Evolutionary conservation across 2,113 vertebrate species (phyloP).

Genomic region (Erythrocercus mccallii): DNA sequence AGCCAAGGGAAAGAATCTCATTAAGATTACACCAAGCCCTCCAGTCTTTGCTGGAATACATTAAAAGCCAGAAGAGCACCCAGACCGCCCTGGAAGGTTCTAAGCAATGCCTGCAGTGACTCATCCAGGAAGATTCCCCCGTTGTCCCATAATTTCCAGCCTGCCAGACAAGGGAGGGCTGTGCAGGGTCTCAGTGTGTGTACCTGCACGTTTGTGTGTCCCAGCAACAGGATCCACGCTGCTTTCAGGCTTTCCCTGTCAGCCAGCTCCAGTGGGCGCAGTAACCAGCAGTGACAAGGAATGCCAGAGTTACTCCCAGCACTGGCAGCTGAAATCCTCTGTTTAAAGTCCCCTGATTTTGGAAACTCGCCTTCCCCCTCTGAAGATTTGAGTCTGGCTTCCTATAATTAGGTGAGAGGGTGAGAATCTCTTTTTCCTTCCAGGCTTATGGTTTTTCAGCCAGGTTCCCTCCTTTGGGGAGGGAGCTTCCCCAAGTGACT

Average conservation of each 20-base stretch:
- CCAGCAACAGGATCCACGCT: neutral
- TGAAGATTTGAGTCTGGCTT: neutral
- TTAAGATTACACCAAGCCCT: neutral
- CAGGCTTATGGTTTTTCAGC: neutral
- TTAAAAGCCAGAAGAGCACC: neutral
- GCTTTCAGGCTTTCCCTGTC: neutral
- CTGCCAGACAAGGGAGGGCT: neutral
- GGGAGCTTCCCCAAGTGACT: neutral
- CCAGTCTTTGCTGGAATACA: neutral
- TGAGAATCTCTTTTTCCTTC: constrained; percentile 2
- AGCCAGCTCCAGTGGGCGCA: neutral
- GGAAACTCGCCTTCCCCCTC: neutral
- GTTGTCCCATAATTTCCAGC: constrained; percentile 44
- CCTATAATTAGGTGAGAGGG: neutral
- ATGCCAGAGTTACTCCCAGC: neutral
- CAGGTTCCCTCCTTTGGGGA: neutral
- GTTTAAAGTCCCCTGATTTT: neutral
- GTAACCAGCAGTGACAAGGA: neutral
- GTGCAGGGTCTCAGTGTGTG: neutral
- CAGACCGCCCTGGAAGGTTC: constrained; percentile 1
- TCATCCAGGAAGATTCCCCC: constrained; percentile 46
- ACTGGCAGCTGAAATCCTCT: neutral
- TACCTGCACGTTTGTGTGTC: neutral
- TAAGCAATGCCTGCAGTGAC: constrained; percentile 14
- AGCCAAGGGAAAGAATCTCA: constrained; percentile 16